Percentiles rank a stretch among this genome's conserved stretches.
These are phyloP conservation scores for Apaloderma vittatum DNA, from an alignment of 2,113 vertebrate species.

Conservation along the genomic window DNA sequence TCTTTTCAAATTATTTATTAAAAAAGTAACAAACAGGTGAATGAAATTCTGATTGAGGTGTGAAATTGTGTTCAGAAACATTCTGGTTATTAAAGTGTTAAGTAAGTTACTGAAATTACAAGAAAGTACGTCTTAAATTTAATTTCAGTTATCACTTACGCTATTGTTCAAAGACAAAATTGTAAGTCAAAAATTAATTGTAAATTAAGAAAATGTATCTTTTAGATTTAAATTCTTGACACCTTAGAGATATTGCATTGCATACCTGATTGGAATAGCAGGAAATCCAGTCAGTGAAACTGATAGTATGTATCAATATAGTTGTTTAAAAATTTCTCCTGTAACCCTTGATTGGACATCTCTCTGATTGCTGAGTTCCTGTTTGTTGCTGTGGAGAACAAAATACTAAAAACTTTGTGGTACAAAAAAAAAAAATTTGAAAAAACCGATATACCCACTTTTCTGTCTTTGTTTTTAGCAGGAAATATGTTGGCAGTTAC, in stretches of 20 bases:
- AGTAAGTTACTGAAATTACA: not conserved
- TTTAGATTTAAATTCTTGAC: not conserved
- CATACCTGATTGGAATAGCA: not conserved
- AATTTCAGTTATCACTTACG: not conserved
- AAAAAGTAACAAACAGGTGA: not conserved
- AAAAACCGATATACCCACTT: not conserved
- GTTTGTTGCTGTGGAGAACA: not conserved
- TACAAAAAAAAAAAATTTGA: not conserved
- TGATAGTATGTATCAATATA: not conserved
- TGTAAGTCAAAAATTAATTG: not conserved
- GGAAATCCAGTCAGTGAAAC: not conserved
- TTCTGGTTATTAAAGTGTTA: not conserved
- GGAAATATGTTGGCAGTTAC: accelerated
- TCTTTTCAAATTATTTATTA: not conserved
- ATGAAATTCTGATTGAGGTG: not conserved
- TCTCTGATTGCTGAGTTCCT: not conserved
- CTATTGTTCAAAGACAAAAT: not conserved
- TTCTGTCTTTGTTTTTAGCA: not conserved
- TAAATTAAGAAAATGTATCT: not conserved
- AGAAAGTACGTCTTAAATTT: not conserved
- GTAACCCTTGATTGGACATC: not conserved
- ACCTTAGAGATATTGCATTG: not conserved
- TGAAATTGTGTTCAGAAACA: not conserved
- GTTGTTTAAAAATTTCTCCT: not conserved
- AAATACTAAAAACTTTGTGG: not conserved